These are phyloP conservation scores for Zelostemma sp. DNA, from an alignment of 1,140 invertebrate species.

Conservation along the genomic window DNA sequence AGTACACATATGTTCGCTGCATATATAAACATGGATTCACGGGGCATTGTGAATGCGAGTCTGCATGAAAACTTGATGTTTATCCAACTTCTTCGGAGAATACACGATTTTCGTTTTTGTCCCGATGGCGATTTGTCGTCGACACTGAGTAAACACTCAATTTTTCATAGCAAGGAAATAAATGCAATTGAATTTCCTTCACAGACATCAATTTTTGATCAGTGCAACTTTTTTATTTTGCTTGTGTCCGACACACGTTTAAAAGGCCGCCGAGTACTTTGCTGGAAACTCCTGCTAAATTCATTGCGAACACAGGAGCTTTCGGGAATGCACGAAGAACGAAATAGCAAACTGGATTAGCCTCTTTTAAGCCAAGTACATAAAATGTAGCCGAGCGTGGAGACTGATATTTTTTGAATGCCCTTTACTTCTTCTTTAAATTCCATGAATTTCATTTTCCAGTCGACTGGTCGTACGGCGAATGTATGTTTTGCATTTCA, in stretches of 20 bases:
- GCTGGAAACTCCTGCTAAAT: neutral
- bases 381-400: constrained; percentile 20
- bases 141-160: neutral
- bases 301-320: neutral
- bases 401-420: constrained; percentile 22
- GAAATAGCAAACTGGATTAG: constrained; percentile 21
- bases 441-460: constrained; percentile 58
- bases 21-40: constrained; percentile 44
- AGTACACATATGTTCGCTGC: constrained; percentile 30
- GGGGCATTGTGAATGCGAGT: constrained; percentile 17
- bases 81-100: constrained; percentile 23
- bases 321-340: neutral
- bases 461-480: constrained; percentile 24
- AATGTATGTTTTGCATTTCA: constrained; percentile 31
- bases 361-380: constrained; percentile 6
- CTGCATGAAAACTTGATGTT: constrained; percentile 39
- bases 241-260: too few relatives aligned
- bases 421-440: constrained; percentile 14
- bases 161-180: neutral
- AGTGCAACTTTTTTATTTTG: too few relatives aligned
- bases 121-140: neutral
- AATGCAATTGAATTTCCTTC: too few relatives aligned
- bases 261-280: too few relatives aligned
- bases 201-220: too few relatives aligned
- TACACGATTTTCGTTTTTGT: constrained; percentile 5